phyloP scores from a whole-genome alignment of 2,797 vertebrate genomes.

The Siniperca obscura region DNA sequence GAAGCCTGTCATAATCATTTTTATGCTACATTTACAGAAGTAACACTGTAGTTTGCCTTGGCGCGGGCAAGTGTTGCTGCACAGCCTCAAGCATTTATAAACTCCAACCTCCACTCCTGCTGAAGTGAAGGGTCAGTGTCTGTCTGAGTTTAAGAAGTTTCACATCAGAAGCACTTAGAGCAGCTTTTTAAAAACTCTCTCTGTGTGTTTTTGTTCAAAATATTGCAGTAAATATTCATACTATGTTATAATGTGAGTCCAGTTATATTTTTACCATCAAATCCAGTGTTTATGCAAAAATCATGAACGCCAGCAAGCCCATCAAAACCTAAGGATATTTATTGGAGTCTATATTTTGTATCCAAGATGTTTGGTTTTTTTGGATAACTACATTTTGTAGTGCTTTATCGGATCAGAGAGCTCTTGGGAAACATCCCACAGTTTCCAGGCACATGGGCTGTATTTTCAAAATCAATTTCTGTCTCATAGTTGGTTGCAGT shows the following conservation, averaged over 20 bases:
- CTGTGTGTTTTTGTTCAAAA: conserved; percentile 27
- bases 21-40: conserved; percentile 78
- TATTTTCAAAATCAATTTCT: conserved; percentile 81
- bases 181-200: conserved; percentile 4
- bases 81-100: conserved; percentile 57
- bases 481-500: conserved; percentile 73
- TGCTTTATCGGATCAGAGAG: conserved; percentile 60
- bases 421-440: conserved; percentile 57
- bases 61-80: conserved; percentile 61
- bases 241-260: conserved; percentile 5
- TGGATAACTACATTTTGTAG: conserved; percentile 37
- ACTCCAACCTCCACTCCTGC: conserved; percentile 42
- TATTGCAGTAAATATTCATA: conserved; percentile 25
- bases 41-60: conserved; percentile 74
- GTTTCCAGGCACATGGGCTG: conserved; percentile 57
- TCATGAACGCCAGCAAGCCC: conserved; percentile 8
- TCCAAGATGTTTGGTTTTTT: conserved; percentile 44
- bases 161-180: conserved; percentile 54
- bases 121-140: conserved; percentile 58
- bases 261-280: conserved; percentile 16
- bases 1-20: conserved; percentile 80
- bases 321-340: conserved; percentile 12
- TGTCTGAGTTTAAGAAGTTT: conserved; percentile 59
- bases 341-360: conserved; percentile 17
- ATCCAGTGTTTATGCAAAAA: conserved; percentile 6